Conservation (phyloP, 2,113 vertebrate genomes). For the Nymphicus hollandicus region DNA sequence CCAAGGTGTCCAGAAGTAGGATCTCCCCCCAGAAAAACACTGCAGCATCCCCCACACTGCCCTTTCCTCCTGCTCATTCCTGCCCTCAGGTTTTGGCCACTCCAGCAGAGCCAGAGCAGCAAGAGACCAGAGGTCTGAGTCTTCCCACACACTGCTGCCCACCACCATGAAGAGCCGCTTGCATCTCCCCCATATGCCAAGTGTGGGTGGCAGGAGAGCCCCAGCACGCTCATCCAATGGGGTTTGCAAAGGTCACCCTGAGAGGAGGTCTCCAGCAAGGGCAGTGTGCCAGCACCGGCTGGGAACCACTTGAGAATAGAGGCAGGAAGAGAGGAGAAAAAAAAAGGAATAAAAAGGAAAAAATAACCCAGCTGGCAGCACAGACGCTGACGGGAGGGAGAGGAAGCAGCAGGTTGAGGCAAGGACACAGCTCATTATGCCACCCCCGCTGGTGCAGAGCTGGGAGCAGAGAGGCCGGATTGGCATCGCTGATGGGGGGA, state of each 20-base stretch:
- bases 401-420: conserved; percentile 63
- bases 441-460: conserved; percentile 47
- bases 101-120: background rate
- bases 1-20: background rate
- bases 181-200: accelerated
- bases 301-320: conserved; percentile 40
- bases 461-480: background rate
- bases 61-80: background rate
- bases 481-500: background rate
- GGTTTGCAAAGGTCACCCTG: background rate
- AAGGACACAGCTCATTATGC: conserved; percentile 62
- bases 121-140: background rate
- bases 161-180: background rate
- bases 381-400: conserved; percentile 43
- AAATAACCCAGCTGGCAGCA: conserved; percentile 61
- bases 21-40: background rate
- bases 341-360: background rate
- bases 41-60: background rate
- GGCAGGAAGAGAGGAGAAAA: background rate
- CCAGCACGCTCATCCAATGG: background rate
- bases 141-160: background rate
- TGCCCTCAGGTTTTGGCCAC: background rate
- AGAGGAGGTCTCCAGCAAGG: background rate
- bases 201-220: background rate
- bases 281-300: background rate